Percentiles rank a stretch among this genome's conserved stretches.
Conservation (phyloP, 2,113 vertebrate genomes). For the Neolamprologus tretocephalus region DNA sequence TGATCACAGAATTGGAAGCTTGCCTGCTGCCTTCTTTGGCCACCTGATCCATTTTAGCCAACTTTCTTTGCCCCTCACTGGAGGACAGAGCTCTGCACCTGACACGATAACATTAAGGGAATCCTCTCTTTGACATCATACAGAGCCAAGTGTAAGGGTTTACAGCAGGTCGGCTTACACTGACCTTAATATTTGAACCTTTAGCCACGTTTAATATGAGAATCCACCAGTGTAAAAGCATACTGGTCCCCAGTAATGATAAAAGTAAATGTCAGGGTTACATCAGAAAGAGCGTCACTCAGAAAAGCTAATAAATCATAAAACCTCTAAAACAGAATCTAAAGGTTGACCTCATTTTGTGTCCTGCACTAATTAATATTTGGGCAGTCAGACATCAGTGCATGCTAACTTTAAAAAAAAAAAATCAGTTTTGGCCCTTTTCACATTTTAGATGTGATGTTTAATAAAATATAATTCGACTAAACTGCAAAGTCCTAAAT, state of each 20-base stretch:
- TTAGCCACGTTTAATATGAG: neutral
- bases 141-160: neutral
- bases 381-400: neutral
- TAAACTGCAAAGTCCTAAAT: constrained; percentile 13
- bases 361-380: neutral
- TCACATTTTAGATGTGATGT: constrained; percentile 28
- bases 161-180: neutral
- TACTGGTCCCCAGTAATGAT: neutral
- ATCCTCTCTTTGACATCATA: neutral
- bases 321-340: neutral
- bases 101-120: accelerated
- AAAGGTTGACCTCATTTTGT: neutral
- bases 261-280: neutral
- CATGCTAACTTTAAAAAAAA: constrained; percentile 15
- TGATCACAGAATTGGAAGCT: neutral
- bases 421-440: neutral
- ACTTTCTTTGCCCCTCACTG: neutral
- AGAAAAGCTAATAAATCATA: neutral
- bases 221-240: neutral
- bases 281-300: neutral
- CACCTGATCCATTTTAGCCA: neutral
- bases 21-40: neutral
- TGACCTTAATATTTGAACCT: neutral
- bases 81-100: neutral
- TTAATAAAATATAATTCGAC: constrained; percentile 37